Evolutionary conservation across 2,888 invertebrate genomes (phyloP).

Genomic region (Germaria angustata): DNA sequence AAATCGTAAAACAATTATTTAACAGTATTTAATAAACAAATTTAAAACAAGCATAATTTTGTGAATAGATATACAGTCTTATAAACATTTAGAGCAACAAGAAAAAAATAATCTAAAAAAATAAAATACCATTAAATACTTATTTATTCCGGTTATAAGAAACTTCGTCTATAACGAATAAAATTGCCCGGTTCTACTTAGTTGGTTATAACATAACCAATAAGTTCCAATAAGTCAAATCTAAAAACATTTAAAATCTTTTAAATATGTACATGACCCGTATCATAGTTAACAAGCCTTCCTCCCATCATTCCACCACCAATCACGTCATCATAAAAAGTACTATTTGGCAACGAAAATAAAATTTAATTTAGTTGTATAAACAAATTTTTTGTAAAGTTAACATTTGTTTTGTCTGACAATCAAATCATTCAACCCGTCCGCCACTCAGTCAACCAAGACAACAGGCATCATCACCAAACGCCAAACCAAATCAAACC

Average conservation of each 20-base stretch:
- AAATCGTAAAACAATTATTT: too few relatives aligned
- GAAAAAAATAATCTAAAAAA: too few relatives aligned
- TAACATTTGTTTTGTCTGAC: conserved; percentile 47
- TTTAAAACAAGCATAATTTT: too few relatives aligned
- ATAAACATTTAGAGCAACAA: too few relatives aligned
- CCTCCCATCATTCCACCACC: not conserved
- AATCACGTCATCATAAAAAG: not conserved
- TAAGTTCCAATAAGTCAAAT: not conserved
- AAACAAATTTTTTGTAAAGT: conserved; percentile 44
- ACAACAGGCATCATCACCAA: conserved; percentile 10
- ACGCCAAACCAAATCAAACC: not conserved
- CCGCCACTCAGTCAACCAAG: conserved; percentile 43
- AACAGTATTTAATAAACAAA: too few relatives aligned
- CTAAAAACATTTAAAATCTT: not conserved
- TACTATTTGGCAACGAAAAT: not conserved
- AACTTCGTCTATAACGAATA: too few relatives aligned
- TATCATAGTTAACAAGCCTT: not conserved
- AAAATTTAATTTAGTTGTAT: conserved; percentile 19
- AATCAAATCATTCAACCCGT: conserved; percentile 35
- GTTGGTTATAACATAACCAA: too few relatives aligned
- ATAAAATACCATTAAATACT: too few relatives aligned
- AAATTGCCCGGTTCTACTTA: too few relatives aligned
- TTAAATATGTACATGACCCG: not conserved
- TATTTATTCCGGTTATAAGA: too few relatives aligned
- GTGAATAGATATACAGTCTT: too few relatives aligned